Conservation (phyloP, 2,797 vertebrate genomes). For the Erpetoichthys calabaricus region DNA sequence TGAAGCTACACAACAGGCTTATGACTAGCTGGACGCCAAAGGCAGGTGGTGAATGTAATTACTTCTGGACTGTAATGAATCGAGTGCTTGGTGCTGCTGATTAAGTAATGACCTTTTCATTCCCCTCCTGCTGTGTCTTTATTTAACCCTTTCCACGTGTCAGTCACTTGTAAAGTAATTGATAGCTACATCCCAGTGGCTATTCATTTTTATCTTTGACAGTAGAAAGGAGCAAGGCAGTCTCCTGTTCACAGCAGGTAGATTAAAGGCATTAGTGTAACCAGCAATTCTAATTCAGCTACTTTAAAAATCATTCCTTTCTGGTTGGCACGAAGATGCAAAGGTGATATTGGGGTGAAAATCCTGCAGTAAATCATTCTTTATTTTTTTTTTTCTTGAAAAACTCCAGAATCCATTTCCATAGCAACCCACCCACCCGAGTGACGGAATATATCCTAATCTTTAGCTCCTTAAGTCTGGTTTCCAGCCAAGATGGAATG, state of each 20-base stretch:
- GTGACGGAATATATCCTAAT: too few species aligned
- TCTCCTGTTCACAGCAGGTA: too few species aligned
- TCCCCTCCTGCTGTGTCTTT: slow-evolving; percentile 15
- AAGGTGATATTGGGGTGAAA: not conserved
- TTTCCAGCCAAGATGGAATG: too few species aligned
- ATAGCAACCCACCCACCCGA: not conserved
- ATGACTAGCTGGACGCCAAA: slow-evolving; percentile 39
- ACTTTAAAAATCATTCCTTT: too few species aligned
- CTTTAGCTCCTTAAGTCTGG: too few species aligned
- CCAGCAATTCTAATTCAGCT: too few species aligned
- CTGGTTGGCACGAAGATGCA: too few species aligned
- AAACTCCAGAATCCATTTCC: not conserved
- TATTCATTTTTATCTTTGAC: too few species aligned
- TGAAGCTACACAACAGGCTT: not conserved
- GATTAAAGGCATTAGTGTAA: too few species aligned
- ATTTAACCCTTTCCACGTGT: slow-evolving; percentile 8
- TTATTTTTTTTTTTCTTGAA: not conserved
- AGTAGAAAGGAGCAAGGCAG: too few species aligned
- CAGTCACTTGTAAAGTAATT: too few species aligned
- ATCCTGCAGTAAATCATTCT: not conserved
- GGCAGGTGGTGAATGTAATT: slow-evolving; percentile 64
- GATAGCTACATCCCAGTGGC: too few species aligned
- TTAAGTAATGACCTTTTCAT: slow-evolving; percentile 60
- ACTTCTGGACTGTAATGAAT: slow-evolving; percentile 69
- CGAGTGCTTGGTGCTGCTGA: slow-evolving; percentile 51